A percentile compares a stretch with the other conserved stretches of the same genome.
Evolutionary conservation across 2,113 vertebrate species (phyloP).

Genomic region (Thunnus thynnus): DNA sequence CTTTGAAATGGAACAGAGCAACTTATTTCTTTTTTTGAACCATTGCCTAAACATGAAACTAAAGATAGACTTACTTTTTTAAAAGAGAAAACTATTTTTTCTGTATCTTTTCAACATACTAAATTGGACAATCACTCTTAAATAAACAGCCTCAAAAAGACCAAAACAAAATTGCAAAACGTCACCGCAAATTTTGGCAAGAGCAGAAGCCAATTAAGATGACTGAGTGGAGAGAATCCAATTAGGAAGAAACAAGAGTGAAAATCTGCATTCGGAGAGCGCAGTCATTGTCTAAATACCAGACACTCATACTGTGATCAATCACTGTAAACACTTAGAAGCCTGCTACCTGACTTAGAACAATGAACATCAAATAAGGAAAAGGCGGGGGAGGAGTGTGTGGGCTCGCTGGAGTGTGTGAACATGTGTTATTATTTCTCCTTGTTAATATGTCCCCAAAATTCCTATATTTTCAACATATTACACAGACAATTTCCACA

Average conservation of each 20-base stretch:
- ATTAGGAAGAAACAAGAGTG: conserved; percentile 51
- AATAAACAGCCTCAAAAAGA: conserved; percentile 38
- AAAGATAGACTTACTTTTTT: not conserved
- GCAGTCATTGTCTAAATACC: conserved; percentile 67
- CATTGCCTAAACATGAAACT: conserved; percentile 11
- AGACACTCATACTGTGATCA: conserved; percentile 65
- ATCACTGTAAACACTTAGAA: conserved; percentile 66
- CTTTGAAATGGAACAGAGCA: conserved; percentile 27
- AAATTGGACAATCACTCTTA: conserved; percentile 46
- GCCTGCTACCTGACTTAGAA: conserved; percentile 49
- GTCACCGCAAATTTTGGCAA: conserved; percentile 35
- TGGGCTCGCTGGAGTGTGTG: conserved; percentile 5
- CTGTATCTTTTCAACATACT: conserved; percentile 17
- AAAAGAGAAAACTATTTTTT: conserved; percentile 1
- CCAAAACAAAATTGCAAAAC: conserved; percentile 47
- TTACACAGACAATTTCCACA: conserved; percentile 7
- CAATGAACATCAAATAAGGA: conserved; percentile 52
- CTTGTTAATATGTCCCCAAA: not conserved
- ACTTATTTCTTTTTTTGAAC: not conserved
- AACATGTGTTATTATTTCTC: conserved; percentile 4
- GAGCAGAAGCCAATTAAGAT: conserved; percentile 62
- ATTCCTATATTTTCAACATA: not conserved
- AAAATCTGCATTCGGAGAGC: conserved; percentile 43
- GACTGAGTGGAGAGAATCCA: conserved; percentile 54
- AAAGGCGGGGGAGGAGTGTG: not conserved